These are phyloP conservation scores for Epinotia nisella DNA, from an alignment of 2,888 invertebrate genomes.

Conservation along the genomic window DNA sequence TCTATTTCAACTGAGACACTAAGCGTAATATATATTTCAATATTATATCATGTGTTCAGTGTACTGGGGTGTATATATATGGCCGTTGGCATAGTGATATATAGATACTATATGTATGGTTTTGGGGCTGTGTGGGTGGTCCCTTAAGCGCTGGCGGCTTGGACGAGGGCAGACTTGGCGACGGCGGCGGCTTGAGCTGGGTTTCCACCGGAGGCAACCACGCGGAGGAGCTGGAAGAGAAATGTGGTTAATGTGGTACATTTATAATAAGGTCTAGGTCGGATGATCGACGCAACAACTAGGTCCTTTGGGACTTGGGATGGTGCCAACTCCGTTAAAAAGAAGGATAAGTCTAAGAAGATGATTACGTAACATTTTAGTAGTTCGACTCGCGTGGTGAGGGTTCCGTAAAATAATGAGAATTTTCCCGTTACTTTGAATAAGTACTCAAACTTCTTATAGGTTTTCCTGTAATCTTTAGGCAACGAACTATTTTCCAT, in stretches of 20 bases:
- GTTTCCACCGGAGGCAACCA: slow-evolving; percentile 55
- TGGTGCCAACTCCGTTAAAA: no score
- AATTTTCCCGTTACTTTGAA: no score
- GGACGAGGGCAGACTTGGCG: slow-evolving; percentile 56
- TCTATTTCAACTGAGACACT: slow-evolving; percentile 38
- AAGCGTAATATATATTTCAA: slow-evolving; percentile 40
- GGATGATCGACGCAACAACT: not conserved
- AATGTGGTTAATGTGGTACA: not conserved
- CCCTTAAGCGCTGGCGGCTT: slow-evolving; percentile 45
- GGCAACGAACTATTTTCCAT: no score
- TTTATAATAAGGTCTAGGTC: not conserved
- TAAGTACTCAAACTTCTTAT: no score
- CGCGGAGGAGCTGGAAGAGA: slow-evolving; percentile 59
- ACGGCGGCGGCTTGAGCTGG: slow-evolving; percentile 49
- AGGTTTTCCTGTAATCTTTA: no score
- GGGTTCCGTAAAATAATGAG: no score
- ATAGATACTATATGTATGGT: slow-evolving; percentile 50
- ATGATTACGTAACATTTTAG: no score
- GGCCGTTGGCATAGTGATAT: slow-evolving; percentile 42
- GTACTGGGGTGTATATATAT: slow-evolving; percentile 33
- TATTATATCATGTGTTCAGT: slow-evolving; percentile 32
- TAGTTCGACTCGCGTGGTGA: no score
- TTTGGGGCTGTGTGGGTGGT: slow-evolving; percentile 45
- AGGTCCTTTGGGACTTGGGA: not conserved
- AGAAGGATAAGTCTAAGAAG: no score